Evolutionary conservation across 2,113 vertebrate species (phyloP), one percentile per base, ranked within the genome.

Genomic region (Gasterosteus nipponicus): DNA sequence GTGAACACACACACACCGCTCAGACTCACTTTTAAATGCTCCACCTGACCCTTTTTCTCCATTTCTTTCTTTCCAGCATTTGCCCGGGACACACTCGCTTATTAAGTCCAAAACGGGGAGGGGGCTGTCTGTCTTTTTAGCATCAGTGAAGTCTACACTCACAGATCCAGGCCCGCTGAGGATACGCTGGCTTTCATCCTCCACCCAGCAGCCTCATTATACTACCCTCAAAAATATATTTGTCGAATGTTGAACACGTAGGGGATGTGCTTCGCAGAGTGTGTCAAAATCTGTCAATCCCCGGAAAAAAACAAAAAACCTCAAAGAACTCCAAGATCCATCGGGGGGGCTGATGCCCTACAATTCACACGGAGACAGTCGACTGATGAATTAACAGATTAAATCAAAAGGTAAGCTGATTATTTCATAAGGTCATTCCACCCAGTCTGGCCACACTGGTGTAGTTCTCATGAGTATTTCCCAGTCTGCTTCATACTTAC

Each of bases 11-110:
- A 71, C 53, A 54, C 16, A 82, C 38, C 54, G 58, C 41, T 84
- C 82, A 82, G 15, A 87, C 75, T 75, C 69, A 68, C 72, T 81
- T 83, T 79, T 64, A 82, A 89, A 89, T 66, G 78, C 72, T 69
- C 74, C 67, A 70, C 51, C 65, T 68, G 39, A n/a, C 44, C 49
- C 53, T 5, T 67, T 58, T 44, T 38, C 53, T 16, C 39, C n/a
- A 10, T 56, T 22, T 19, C 57, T 31, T 47, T 54, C 22, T 15
- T 10, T 7, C 69, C 66, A 31, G 47, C 51, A 58, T 67, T 46
- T 65, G 44, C 38, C 62, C 35, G 5, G 71, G 74, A 66, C 31
- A 39, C 31, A 33, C 69, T 69, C 49, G 3, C 39, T 83, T 4
- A 46, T 80, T 51, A 51, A 29, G 44, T 62, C 72, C 65, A 78